Base-by-base conservation (phyloP, 2,888 invertebrate genomes). In the Cartodere bifasciata region DNA sequence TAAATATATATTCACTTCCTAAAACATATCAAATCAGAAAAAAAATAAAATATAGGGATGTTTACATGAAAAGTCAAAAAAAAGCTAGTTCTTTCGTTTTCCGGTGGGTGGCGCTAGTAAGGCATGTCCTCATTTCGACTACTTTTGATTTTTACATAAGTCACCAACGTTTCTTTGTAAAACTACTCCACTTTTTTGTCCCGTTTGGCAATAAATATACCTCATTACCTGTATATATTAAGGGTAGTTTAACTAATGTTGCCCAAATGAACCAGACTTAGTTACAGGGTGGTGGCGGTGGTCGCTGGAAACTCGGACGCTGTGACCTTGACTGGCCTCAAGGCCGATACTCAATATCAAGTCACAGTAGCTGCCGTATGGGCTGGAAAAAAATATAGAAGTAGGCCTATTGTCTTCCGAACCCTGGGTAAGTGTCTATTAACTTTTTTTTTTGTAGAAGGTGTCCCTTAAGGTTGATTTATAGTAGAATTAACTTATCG, bases 271-370 rank as follows among this genome's bases (percentile, higher is more conserved):
- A 44, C 46, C 44, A 52, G 48, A 41, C 47, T 79, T 83, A 86
- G 86, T 85, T 86, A 84, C 84, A 86, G 86, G 75, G 84, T 86
- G 72, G 85, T 86, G 65, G 71, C 82, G 69, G 79, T 84, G 61
- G 85, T 86, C 59, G 86, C 86, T 48, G 85, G 86, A 46, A 86
- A 84, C 65, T 83, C 83, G 39, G 85, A 84, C 58, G 84, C 84
- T 40, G 82, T 86, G 47, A 81, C 83, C 42, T 63, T 87, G 54
- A 81, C 76, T 55, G 80, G 81, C 26, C 65, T 87, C 41, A 73
- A 78, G 54, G 81, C 88, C 13, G 83, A 85, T 59, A 87, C 87
- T 13, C 85, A 87, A 63, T 88, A 88, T 58, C 86, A 86, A 49
- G 71, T 88, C 38, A 79, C 82, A 2, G 85, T 88, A 29, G 82